Conservation (phyloP, 2,797 vertebrate species). For the Champsocephalus gunnari region DNA sequence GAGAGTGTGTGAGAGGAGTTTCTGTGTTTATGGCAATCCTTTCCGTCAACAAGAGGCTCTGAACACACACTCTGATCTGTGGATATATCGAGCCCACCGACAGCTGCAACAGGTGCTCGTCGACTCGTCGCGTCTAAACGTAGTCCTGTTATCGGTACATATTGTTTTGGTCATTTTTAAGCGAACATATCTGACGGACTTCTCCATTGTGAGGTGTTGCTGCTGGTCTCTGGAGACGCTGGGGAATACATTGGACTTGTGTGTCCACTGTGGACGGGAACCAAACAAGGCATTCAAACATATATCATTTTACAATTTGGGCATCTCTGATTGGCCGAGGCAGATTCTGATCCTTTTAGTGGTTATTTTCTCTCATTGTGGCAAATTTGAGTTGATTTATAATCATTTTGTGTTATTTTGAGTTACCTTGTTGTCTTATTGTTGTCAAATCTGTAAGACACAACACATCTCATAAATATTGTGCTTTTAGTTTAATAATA, state of each 20-base stretch:
- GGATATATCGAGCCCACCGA: not conserved
- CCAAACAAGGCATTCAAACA: not conserved
- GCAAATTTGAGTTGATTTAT: too few relatives aligned
- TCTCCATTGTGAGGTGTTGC: not conserved
- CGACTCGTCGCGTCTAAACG: not conserved
- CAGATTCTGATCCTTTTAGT: too few relatives aligned
- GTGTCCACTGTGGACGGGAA: not conserved
- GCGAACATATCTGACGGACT: not conserved
- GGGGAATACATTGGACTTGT: not conserved
- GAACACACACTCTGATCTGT: not conserved
- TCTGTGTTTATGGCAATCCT: conserved; percentile 32
- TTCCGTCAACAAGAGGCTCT: conserved; percentile 48
- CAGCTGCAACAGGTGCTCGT: not conserved
- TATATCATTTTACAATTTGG: not conserved
- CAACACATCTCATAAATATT: too few relatives aligned
- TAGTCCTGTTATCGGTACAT: not conserved
- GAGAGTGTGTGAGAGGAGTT: conserved; percentile 55
- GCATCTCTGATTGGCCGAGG: not conserved
- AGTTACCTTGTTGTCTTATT: too few relatives aligned
- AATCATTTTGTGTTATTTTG: too few relatives aligned
- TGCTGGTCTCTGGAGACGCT: not conserved
- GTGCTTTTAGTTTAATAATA: too few relatives aligned
- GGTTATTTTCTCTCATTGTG: too few relatives aligned
- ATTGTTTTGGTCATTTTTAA: not conserved
- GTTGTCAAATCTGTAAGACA: too few relatives aligned